Evolutionary conservation across 2,797 vertebrate genomes (phyloP), one percentile per base, ranked within the genome.

Genomic region (Xenentodon cancila): DNA sequence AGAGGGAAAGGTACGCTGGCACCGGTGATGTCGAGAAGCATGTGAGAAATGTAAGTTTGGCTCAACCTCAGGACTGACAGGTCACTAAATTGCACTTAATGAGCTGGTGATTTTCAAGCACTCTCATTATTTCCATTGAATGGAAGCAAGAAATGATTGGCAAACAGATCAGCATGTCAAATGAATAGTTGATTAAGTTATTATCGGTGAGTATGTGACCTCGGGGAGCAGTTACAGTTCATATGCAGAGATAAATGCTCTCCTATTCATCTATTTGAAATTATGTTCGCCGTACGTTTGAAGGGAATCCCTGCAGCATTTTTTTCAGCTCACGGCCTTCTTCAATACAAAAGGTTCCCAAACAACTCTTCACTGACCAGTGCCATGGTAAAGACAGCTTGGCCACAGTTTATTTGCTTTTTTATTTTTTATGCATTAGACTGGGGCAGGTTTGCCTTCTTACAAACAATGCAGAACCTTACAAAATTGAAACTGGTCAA

Each of bases 11-110:
- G 52, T 50, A 59, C 46, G 47, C 55, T 7, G 47, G 58, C 19
- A 37, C 30, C 32, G 69, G 42, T 40, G 54, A 64, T 73, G 54
- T 61, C 47, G 60, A 53, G 56, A 65, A 75, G 57, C 75, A 54
- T 65, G 70, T 21, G 47, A 67, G 73, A 68, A 48, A 80, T 73
- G 71, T 22, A 44, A 43, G 56, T 42, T n/a, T 75, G 62, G 52
- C 1, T 18, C 46, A 52, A 66, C 71, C 52, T 37, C 49, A 44
- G 64, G 58, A 68, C 53, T 82, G 83, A 84, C 87, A 80, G 56
- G 54, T 66, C 67, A 65, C 61, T 86, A 73, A 77, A 86, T 84
- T 37, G 53, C 30, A 34, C 7, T 52, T n/a, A 67, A 87, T 58
- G 53, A 82, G 59, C 62, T 70, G 58, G 2, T 71, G 81, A 78